phyloP scores from a whole-genome alignment of 1,140 invertebrate species.

The Lanistes nyassanus region DNA sequence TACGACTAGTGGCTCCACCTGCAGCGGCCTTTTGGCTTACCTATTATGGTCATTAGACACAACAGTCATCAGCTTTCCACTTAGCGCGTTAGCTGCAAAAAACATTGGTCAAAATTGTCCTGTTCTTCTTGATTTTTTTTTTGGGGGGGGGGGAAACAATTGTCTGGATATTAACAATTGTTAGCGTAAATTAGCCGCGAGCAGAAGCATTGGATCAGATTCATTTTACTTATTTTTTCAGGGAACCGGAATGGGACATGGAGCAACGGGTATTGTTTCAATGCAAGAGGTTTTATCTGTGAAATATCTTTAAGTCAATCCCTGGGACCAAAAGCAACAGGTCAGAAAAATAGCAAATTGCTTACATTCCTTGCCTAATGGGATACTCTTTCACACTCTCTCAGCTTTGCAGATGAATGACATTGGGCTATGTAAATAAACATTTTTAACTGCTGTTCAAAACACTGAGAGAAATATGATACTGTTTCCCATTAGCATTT shows the following conservation, averaged over 20 bases:
- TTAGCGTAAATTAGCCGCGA: not conserved
- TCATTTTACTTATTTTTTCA: constrained; percentile 1
- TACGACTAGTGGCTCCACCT: no score
- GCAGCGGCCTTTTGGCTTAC: not conserved
- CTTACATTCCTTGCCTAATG: not conserved
- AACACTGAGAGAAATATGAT: no score
- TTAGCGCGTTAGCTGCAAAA: not conserved
- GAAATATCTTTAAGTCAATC: constrained; percentile 14
- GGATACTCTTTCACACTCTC: no score
- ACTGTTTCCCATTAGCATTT: no score
- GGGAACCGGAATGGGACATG: constrained; percentile 23
- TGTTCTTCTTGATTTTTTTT: not conserved
- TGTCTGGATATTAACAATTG: not conserved
- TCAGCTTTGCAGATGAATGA: no score
- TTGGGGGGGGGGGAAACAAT: not conserved
- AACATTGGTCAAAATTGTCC: not conserved
- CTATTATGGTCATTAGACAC: no score
- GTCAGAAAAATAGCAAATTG: not conserved
- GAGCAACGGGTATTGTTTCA: constrained; percentile 41
- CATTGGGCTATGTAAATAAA: no score
- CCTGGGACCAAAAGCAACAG: not conserved
- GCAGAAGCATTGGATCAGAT: not conserved
- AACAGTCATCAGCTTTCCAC: no score
- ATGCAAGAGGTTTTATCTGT: constrained; percentile 33
- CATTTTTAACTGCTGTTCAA: no score